Evolutionary conservation across 2,888 invertebrate genomes (phyloP), one percentile per base, ranked within the genome.

Genomic region (Arrhopalites spinosus): DNA sequence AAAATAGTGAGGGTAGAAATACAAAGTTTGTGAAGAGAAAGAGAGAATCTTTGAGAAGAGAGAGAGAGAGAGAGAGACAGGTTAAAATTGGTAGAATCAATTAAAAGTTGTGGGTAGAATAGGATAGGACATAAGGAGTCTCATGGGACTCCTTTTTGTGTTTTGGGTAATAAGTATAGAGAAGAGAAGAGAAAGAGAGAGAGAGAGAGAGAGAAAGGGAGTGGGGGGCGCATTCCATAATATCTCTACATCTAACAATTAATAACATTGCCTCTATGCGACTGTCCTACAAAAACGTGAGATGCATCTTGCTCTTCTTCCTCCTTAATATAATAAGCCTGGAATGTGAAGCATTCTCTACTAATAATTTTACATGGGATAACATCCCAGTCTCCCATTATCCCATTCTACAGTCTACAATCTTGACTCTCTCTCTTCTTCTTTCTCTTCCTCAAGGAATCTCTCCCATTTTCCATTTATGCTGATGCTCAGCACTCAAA

Each of bases 211-310:
- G 23, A 63, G 73, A 30, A 53, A 68, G 66, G 27, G 66, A 73
- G 73, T 64, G 61, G 50, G 36, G 29, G 50, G 29, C 59, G 71
- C 72, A 72, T 72, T 72, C 72, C 72, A 63, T 36, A 36, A 36
- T 75, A 74, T 74, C 70, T 75, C 66, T 77, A 74, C 78, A 79
- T 79, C 80, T 79, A 78, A 78, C 81, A 82, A 82, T 82, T 82
- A 82, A 81, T 82, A 82, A 82, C 81, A 82, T 81, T 81, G 77
- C 79, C 82, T n/a, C n/a, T n/a, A n/a, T n/a, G n/a, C n/a, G n/a
- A n/a, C n/a, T 82, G 80, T 82, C 80, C 80, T 81, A 76, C 77
- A 82, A 81, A 82, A 81, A 82, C 82, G 81, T 82, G 82, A 82
- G 81, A 81, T 82, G 81, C 82, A 82, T 82, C 80, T 81, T 72